Evolutionary conservation across 2,113 vertebrate genomes (phyloP), one percentile per base, ranked within the genome.

Genomic region (Todiramphus chloris): DNA sequence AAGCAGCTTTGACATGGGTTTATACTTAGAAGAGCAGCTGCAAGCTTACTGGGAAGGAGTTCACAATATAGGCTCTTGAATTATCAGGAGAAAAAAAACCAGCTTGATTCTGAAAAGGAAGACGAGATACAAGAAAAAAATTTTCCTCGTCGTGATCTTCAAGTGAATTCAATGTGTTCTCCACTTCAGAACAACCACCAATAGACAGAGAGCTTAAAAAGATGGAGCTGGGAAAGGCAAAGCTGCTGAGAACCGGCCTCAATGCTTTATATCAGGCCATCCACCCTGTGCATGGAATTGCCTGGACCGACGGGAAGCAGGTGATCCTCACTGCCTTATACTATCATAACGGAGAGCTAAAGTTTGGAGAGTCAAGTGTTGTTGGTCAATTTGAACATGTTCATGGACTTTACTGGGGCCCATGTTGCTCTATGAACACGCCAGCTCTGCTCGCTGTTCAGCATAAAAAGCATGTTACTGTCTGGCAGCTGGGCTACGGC

Each of bases 141-240:
- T 17, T 50, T 37, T 87, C 51, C n/a, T 74, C 18, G 15, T 59
- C 2, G 4, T 85, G 76, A 94, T 73, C 67, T 89, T 60, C 63
- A 75, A 63, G 51, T 73, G 70, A 95, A 95, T 94, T 94, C 77
- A 39, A 73, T 67, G 90, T 83, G 92, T 77, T 74, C 19, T 93
- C 16, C 60, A 28, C 79, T 96, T 94, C 68, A 37, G 79, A 93
- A 75, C 30, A 84, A 93, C 15, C 13, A 62, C 14, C 41, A 89
- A 11, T 94, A 96, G 80, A 60, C 31, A 73, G 48, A 55, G 76
- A 89, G 43, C 50, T 53, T 89, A 66, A 90, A 95, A 97, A 90
- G 80, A 99, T 99, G 99, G 99, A 99, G 87, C 95, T 99, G 76
- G 99, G 99, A 77, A 99, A 99, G 93, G 99, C 98, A 62, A 99